Base-by-base conservation (phyloP, 1,140 invertebrate genomes). In the Archivesica marissinica region DNA sequence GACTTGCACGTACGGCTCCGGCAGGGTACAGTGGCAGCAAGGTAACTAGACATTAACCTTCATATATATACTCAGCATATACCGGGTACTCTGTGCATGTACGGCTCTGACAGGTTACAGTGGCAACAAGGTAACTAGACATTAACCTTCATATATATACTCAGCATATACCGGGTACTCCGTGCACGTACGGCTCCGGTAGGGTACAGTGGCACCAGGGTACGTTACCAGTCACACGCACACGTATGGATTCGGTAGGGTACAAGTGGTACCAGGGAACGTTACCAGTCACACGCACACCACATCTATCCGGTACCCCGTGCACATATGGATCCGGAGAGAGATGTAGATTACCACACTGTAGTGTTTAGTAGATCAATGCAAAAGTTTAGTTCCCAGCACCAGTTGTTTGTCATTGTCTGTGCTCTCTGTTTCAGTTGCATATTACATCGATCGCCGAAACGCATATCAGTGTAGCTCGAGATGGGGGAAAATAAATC, bases 251-350 rank as follows among this genome's bases (percentile, higher is more conserved):
- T 56, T 80, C 13, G 72, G 80, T 17, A 83, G 47, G 15, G 89
- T 93, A 30, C 90, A 88, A n/a, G 33, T 93, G 92, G 91, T 81
- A 87, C 20, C 90, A 93, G 88, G 92, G 92, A 92, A 70, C 20
- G 52, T 74, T n/a, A n/a, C n/a, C n/a, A n/a, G n/a, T n/a, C n/a
- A n/a, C n/a, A n/a, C 79, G 9, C 88, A 89, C 75, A 84, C n/a
- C n/a, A n/a, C n/a, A n/a, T n/a, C n/a, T n/a, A n/a, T n/a, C n/a
- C n/a, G n/a, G n/a, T n/a, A n/a, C n/a, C n/a, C n/a, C n/a, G n/a
- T n/a, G n/a, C n/a, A n/a, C 85, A 68, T 70, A 88, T 44, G 87
- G 87, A 15, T 56, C 77, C 13, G 72, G 80, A 15, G 81, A 50
- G 15, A 90, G 92, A 30, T 89, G 88, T n/a, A 33, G 93, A 91